phyloP scores from a whole-genome alignment of 2,113 vertebrate genomes.

The Sprattus sprattus region DNA sequence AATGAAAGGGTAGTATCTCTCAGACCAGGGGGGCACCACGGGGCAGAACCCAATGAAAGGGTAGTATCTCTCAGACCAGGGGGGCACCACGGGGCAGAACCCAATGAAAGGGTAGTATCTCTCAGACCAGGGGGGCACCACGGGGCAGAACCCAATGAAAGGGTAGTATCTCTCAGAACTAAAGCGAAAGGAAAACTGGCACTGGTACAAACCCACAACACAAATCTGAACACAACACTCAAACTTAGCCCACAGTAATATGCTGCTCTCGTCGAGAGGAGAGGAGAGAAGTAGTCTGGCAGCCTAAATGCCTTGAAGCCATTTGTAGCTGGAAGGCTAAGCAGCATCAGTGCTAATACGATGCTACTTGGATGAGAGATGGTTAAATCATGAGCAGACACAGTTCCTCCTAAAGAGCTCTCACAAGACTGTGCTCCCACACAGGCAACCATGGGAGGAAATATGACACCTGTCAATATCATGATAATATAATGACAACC shows the following conservation, averaged over 20 bases:
- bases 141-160: neutral
- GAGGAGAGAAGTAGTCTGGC: neutral
- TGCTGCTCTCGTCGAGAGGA: neutral
- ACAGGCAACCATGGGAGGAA: neutral
- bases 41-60: neutral
- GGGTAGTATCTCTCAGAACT: neutral
- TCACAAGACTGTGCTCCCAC: neutral
- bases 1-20: neutral
- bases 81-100: neutral
- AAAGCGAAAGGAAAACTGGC: neutral
- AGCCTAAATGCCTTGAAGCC: neutral
- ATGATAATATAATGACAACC: neutral
- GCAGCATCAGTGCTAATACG: neutral
- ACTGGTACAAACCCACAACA: neutral
- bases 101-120: neutral
- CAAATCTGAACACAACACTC: neutral
- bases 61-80: neutral
- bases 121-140: neutral
- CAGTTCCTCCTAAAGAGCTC: neutral
- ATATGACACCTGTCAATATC: neutral
- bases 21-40: neutral
- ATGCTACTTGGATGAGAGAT: neutral
- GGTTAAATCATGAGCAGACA: neutral
- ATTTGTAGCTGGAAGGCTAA: neutral
- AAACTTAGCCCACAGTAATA: neutral